Percentiles rank a stretch among this genome's conserved stretches.
phyloP scores from a whole-genome alignment of 2,888 invertebrate genomes.

The Heliconius aoede region DNA sequence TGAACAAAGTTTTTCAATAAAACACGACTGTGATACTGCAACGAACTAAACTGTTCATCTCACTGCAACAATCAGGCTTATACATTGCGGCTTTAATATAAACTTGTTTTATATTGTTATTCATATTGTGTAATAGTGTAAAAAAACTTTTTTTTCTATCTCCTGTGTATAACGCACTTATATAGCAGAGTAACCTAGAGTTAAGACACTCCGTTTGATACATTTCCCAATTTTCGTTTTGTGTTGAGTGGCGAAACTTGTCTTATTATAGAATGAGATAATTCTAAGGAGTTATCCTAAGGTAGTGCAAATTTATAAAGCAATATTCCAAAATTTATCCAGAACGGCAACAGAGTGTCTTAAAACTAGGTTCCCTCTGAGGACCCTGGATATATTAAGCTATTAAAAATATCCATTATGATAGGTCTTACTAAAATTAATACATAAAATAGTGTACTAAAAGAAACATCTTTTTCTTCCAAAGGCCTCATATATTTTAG shows the following conservation, averaged over 20 bases:
- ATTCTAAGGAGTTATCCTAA: too few species aligned
- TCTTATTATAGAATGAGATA: too few species aligned
- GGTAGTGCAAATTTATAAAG: too few species aligned
- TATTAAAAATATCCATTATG: background rate
- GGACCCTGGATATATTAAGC: background rate
- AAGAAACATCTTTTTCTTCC: background rate
- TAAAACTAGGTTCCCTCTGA: background rate
- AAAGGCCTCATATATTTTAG: background rate
- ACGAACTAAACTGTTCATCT: conserved; percentile 2
- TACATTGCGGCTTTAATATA: background rate
- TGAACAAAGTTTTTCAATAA: conserved; percentile 10
- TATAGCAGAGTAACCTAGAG: too few species aligned
- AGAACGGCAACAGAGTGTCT: background rate
- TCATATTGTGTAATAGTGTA: too few species aligned
- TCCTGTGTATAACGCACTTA: too few species aligned
- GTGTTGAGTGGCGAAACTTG: too few species aligned
- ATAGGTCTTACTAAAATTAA: background rate
- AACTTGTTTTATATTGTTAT: too few species aligned
- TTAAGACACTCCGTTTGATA: too few species aligned
- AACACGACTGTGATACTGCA: background rate
- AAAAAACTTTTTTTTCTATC: too few species aligned
- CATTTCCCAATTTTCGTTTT: too few species aligned
- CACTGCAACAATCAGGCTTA: background rate
- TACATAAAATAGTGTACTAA: background rate
- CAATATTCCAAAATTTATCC: background rate